Evolutionary conservation across 2,888 invertebrate species (phyloP).

Genomic region (Eumerus sabulonum): DNA sequence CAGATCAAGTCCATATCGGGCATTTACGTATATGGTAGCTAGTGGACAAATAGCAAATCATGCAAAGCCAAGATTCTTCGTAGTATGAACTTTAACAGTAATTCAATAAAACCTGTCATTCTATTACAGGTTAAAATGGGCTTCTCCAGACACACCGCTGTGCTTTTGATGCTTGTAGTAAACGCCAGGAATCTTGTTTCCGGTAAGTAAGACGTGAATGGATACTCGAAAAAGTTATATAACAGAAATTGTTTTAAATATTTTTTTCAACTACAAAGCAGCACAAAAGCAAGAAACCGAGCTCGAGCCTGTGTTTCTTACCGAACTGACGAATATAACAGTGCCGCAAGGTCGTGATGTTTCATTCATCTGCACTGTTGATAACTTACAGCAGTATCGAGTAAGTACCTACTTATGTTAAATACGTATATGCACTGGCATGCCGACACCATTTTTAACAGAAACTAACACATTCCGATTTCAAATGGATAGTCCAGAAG

Average conservation of each 20-base stretch:
- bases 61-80: no score
- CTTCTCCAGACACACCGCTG: background rate
- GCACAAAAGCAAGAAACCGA: constrained; percentile 85
- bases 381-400: constrained; percentile 92
- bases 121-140: background rate
- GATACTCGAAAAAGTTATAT: background rate
- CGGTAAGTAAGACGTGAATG: constrained; percentile 18
- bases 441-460: no score
- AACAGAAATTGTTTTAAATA: background rate
- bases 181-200: background rate
- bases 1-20: no score
- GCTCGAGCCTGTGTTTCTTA: constrained; percentile 89
- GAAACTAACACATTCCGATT: background rate
- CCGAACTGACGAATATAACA: constrained; percentile 91
- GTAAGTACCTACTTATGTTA: constrained; percentile 80
- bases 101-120: no score
- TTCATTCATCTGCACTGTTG: constrained; percentile 93
- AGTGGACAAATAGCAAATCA: no score
- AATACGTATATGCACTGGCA: no score
- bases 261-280: constrained; percentile 73
- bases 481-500: no score
- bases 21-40: no score
- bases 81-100: no score
- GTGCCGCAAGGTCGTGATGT: constrained; percentile 93
- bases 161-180: background rate